Evolutionary conservation across 2,888 invertebrate species (phyloP).

Genomic region (Eutolmus rufibarbis): DNA sequence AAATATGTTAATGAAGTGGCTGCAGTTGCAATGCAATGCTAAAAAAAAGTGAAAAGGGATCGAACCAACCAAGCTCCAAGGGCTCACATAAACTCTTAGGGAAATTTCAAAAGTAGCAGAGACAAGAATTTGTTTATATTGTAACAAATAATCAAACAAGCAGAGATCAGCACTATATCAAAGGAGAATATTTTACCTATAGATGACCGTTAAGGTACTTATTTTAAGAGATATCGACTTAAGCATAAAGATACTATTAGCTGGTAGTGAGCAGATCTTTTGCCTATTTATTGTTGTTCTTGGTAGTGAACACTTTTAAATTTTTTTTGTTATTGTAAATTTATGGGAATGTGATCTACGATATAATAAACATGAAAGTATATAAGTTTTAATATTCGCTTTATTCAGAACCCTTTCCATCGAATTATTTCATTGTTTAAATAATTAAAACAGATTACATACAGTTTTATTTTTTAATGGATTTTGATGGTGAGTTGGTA

Average conservation of each 20-base stretch:
- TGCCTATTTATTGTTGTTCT: slow-evolving; percentile 34
- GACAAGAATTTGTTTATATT: not conserved
- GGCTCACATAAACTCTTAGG: not conserved
- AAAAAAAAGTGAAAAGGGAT: not conserved
- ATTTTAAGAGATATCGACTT: not conserved
- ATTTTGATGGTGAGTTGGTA: no score
- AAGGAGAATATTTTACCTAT: not conserved
- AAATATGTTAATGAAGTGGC: not conserved
- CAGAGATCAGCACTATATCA: not conserved
- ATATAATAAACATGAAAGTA: not conserved
- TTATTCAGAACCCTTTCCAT: not conserved
- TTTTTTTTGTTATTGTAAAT: slow-evolving; percentile 17
- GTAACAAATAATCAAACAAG: not conserved
- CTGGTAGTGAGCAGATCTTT: slow-evolving; percentile 15
- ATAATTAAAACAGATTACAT: no score
- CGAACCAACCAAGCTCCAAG: not conserved
- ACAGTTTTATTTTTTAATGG: no score
- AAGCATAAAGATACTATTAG: not conserved
- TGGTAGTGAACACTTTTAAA: slow-evolving; percentile 7
- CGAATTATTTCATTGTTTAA: no score
- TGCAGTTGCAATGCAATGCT: not conserved
- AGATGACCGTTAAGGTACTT: not conserved
- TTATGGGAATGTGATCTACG: slow-evolving; percentile 26
- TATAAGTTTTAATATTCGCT: not conserved
- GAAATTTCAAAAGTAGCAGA: not conserved